A percentile compares a stretch with the other conserved stretches of the same genome.
phyloP scores from a whole-genome alignment of 2,888 invertebrate genomes.

The Electrophaes corylata region DNA sequence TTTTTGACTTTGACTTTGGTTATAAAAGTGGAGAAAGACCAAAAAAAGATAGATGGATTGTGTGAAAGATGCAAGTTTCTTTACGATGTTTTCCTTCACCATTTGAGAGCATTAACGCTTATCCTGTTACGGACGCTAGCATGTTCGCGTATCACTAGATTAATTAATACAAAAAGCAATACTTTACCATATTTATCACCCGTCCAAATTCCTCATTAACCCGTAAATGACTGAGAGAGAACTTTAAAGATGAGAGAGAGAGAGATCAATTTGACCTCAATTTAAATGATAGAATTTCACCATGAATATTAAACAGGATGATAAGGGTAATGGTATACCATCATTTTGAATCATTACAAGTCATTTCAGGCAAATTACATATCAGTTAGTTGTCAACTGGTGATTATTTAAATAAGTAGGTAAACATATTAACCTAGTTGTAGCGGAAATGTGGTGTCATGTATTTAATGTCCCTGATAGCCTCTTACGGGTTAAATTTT shows the following conservation, averaged over 20 bases:
- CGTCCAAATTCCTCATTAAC: no score
- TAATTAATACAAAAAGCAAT: no score
- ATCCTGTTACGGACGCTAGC: no score
- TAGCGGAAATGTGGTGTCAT: constrained; percentile 31
- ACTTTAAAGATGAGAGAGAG: not conserved
- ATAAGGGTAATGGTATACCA: constrained; percentile 3
- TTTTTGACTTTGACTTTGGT: no score
- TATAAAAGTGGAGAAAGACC: no score
- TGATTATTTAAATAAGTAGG: constrained; percentile 26
- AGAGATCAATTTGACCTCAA: not conserved
- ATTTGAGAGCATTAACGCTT: no score
- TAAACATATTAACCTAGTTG: constrained; percentile 35
- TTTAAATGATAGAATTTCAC: not conserved
- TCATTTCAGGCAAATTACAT: constrained; percentile 15
- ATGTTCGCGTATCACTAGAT: no score
- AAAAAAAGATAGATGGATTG: no score
- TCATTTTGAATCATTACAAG: constrained; percentile 20
- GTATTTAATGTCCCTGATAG: constrained; percentile 29
- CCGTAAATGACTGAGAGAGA: not conserved
- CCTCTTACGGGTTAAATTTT: constrained; percentile 20
- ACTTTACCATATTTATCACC: no score
- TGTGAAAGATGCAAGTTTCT: no score
- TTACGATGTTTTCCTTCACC: not conserved
- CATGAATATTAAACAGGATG: not conserved
- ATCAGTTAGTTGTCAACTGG: constrained; percentile 29